A percentile compares a stretch with the other conserved stretches of the same genome.
phyloP scores from a whole-genome alignment of 2,113 vertebrate species.

The Tapirus terrestris region DNA sequence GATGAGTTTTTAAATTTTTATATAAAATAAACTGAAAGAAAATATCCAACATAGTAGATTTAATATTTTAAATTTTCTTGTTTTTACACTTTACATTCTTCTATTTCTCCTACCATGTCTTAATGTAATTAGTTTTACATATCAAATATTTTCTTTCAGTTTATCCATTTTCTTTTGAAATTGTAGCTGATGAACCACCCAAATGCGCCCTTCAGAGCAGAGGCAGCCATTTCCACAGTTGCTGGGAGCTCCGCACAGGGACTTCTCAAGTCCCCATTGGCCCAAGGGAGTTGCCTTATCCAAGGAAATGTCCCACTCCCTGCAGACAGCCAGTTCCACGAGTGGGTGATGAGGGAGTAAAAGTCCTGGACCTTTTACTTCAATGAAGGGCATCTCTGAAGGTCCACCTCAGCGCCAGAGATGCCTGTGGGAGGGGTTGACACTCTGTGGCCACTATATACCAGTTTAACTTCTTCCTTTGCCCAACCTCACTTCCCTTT shows the following conservation, averaged over 20 bases:
- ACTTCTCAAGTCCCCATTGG: neutral
- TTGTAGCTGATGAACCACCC: neutral
- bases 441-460: neutral
- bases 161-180: neutral
- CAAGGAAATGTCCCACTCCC: neutral
- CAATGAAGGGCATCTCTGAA: neutral
- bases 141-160: neutral
- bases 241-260: neutral
- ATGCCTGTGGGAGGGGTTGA: neutral
- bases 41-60: neutral
- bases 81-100: neutral
- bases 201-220: neutral
- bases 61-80: neutral
- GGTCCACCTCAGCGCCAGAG: neutral
- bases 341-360: neutral
- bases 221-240: neutral
- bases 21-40: neutral
- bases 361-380: neutral
- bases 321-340: neutral
- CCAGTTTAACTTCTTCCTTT: neutral
- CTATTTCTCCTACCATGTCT: neutral
- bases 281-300: neutral
- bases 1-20: neutral
- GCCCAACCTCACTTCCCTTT: accelerated
- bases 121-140: neutral